phyloP scores from a whole-genome alignment of 2,888 invertebrate genomes.

The Zhuqinia jingwanae region DNA sequence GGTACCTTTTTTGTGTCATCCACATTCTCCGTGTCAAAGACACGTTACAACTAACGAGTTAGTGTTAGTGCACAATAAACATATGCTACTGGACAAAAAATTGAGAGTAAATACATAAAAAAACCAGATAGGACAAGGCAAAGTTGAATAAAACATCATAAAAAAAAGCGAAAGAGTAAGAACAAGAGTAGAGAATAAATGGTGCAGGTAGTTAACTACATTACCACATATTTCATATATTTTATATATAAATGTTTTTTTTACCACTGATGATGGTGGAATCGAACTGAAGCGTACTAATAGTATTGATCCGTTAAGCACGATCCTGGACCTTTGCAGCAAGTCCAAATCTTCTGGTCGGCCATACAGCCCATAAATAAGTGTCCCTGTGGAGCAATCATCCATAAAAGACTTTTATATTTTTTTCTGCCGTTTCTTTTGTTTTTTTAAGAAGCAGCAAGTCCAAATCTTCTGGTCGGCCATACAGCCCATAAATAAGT shows the following conservation, averaged over 20 bases:
- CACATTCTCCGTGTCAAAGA: constrained; percentile 17
- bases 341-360: constrained; percentile 76
- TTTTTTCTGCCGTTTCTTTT: no score
- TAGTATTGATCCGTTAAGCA: constrained; percentile 77
- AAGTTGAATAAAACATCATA: not conserved
- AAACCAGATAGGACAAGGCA: not conserved
- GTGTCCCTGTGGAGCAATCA: constrained; percentile 76
- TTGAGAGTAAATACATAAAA: constrained; percentile 16
- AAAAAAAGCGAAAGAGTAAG: not conserved
- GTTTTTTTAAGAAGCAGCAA: no score
- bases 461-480: constrained; percentile 76
- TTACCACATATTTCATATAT: no score
- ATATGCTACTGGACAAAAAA: not conserved
- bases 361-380: constrained; percentile 79
- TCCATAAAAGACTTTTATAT: constrained; percentile 60
- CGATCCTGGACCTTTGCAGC: constrained; percentile 73
- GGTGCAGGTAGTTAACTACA: no score
- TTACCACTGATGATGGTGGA: constrained; percentile 79
- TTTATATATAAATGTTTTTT: no score
- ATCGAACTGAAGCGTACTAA: constrained; percentile 78
- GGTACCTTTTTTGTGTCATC: constrained; percentile 50
- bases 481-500: constrained; percentile 79
- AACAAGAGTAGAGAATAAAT: constrained; percentile 25
- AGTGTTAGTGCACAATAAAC: constrained; percentile 10
- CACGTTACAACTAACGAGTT: not conserved